Base-by-base conservation (phyloP, 2,888 invertebrate species). In the Uloborus plumipes region DNA sequence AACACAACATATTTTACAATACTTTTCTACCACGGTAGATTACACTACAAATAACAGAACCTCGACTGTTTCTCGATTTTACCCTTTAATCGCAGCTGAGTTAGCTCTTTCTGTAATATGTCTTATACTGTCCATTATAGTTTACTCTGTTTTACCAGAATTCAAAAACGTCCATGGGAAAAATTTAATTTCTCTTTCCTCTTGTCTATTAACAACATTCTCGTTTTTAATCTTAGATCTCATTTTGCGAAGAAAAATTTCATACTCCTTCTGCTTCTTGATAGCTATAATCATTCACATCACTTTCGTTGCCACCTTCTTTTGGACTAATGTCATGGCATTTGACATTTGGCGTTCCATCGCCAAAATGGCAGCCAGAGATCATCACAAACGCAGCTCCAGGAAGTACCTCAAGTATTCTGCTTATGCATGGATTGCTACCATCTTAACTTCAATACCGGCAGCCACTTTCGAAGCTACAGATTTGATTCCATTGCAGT, bases 301-400 rank as follows among this genome's bases (percentile, higher is more conserved):
- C 80, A 85, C 88, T 4, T 88, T 88, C 78, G 85, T 89, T 3
- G 87, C 88, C 0, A 87, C 88, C 0, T 89, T 89, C 78, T 89
- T 89, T 84, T 89, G 89, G 89, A 89, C 88, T 87, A 89, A 88
- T 79, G 88, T 89, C 0, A 88, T 89, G 88, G 86, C 88, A 6
- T 89, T 87, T 79, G 88, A 88, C 76, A 86, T 88, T n/a, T 88
- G 87, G 86, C 84, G 85, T 73, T 87, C 88, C 0, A 61, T 83
- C 11, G 64, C 83, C 0, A 53, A 64, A 14, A 69, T 84, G 69
- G 69, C 64, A 18, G 58, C 83, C 14, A 73, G 67, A 26, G 22
- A 62, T 7, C 61, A 65, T n/a, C 49, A 31, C 4, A 53, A 58
- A 26, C 71, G 66, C 3, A 65, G 4, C 15, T 74, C 74, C 14